Evolutionary conservation across 2,888 invertebrate species (phyloP), one percentile per base, ranked within the genome.

Genomic region (Brenthis daphne): DNA sequence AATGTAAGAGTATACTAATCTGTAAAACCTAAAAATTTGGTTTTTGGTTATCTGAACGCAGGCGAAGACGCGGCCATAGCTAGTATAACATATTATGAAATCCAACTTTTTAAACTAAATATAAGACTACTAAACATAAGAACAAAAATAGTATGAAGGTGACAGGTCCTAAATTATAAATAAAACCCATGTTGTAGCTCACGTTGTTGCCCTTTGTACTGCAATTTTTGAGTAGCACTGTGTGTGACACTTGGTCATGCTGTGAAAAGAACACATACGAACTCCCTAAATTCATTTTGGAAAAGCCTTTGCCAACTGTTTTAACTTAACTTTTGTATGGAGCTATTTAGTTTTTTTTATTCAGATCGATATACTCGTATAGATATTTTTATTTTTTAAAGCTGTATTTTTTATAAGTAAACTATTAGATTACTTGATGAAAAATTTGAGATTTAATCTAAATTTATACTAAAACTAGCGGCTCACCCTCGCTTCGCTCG

Each of bases 221-320:
- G 74, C 77, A 78, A 79, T 80, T 82, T 84, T 82, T 80, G 80
- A 80, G 78, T 77, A 76, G 69, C 75, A 76, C 74, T 85, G 84
- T 74, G 76, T 72, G 73, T 81, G 83, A 83, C 83, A 81, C 70
- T 72, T 71, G 68, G 72, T 72, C 71, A 69, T 69, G 71, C 68
- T 65, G 66, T 74, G 75, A 58, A 54, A 57, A 61, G 48, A 70
- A 64, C 60, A 66, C 60, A 66, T 69, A 71, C 71, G 73, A 69
- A 70, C 69, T 64, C n/a, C 64, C 74, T 53, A 43, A 47, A 53
- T 65, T 37, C n/a, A 53, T 58, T 65, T 53, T 43, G 43, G 24
- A 6, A 51, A 43, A 43, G 37, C 37, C 11, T 43, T 43, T 43
- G 3, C 11, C 1, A 8, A 43, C 37, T 43, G 11, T 11, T 43